phyloP scores from a whole-genome alignment of 1,140 invertebrate species.

The Heliconius eleuchia region DNA sequence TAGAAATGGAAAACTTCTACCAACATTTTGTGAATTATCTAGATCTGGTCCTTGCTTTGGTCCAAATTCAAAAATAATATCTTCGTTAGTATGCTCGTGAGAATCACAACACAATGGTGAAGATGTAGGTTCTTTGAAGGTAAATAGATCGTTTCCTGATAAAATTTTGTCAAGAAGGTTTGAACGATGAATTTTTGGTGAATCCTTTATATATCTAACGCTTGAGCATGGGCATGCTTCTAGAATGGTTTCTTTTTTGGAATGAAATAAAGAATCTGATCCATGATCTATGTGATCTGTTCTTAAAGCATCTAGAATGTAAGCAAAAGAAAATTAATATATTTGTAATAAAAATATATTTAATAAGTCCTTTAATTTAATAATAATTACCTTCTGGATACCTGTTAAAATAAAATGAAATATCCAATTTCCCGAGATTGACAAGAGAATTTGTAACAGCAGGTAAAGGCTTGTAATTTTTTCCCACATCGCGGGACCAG shows the following conservation, averaged over 20 bases:
- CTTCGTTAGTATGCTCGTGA: constrained; percentile 58
- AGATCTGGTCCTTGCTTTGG: constrained; percentile 46
- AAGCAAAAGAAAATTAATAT: not conserved
- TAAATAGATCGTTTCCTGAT: constrained; percentile 55
- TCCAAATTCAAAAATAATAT: constrained; percentile 58
- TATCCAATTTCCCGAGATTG: constrained; percentile 72
- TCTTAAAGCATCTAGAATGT: constrained; percentile 29
- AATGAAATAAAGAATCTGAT: constrained; percentile 20
- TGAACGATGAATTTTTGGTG: constrained; percentile 44
- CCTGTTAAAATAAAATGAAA: constrained; percentile 59
- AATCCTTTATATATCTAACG: constrained; percentile 44
- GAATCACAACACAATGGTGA: constrained; percentile 64
- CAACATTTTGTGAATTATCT: constrained; percentile 29
- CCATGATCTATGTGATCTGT: constrained; percentile 13
- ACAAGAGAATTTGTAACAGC: constrained; percentile 62
- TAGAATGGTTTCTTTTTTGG: constrained; percentile 42
- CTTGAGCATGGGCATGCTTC: constrained; percentile 59
- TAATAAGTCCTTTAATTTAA: not conserved
- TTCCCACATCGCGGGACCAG: constrained; percentile 39
- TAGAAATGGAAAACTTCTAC: constrained; percentile 30
- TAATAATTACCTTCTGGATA: constrained; percentile 53
- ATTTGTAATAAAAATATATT: not conserved
- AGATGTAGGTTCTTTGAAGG: constrained; percentile 50
- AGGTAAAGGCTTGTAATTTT: constrained; percentile 45
- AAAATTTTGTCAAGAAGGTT: constrained; percentile 62